Percentiles rank a stretch among this genome's conserved stretches.
These are phyloP conservation scores for Bufo bufo DNA, from an alignment of 2,113 vertebrate species.

Conservation along the genomic window DNA sequence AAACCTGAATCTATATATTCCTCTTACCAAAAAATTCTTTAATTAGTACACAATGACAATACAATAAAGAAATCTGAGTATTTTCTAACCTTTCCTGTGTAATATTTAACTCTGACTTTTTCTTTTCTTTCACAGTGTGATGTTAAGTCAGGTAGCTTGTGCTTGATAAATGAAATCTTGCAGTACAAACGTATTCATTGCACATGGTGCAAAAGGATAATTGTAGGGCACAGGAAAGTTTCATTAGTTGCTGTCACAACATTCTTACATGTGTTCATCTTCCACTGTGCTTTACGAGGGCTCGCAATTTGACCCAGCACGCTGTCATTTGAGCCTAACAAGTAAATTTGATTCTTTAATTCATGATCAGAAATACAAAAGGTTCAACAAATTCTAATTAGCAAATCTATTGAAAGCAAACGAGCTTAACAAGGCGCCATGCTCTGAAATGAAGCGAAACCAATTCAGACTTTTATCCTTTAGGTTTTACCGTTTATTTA, in stretches of 20 bases:
- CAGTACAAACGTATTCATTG: constrained; percentile 3
- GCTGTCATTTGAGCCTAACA: constrained; percentile 24
- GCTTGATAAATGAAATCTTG: constrained; percentile 26
- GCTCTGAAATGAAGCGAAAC: constrained; percentile 11
- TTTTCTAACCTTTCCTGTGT: background rate
- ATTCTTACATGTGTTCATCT: constrained; percentile 30
- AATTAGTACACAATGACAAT: background rate
- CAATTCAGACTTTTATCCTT: constrained; percentile 16
- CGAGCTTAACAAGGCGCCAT: background rate
- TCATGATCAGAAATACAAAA: constrained; percentile 40
- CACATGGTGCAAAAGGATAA: constrained; percentile 8
- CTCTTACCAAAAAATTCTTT: background rate
- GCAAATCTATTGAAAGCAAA: constrained; percentile 33
- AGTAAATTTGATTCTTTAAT: constrained; percentile 45
- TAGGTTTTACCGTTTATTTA: constrained; percentile 5
- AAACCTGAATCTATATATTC: constrained; percentile 14
- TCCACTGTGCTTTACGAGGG: background rate
- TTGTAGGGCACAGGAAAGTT: constrained; percentile 22
- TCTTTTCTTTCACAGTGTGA: background rate
- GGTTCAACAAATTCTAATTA: constrained; percentile 50
- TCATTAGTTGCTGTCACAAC: constrained; percentile 24
- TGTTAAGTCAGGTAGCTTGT: constrained; percentile 5
- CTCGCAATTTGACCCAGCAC: constrained; percentile 20
- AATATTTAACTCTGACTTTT: background rate
- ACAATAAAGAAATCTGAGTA: background rate